A percentile compares a stretch with the other conserved stretches of the same genome.
phyloP scores from a whole-genome alignment of 1,140 invertebrate species.

The Ridgeia piscesae region DNA sequence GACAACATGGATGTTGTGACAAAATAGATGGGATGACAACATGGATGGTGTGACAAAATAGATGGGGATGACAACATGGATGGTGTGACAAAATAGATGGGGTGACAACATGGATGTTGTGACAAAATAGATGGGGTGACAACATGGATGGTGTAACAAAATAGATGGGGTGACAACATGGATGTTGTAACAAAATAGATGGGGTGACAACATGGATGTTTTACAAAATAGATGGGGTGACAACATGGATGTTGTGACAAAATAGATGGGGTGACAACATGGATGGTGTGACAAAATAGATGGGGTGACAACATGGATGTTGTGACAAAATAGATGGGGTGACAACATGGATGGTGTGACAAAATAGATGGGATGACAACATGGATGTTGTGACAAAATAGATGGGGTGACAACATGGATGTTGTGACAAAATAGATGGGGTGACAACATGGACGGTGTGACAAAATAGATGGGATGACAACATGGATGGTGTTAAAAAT shows the following conservation, averaged over 20 bases:
- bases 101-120: neutral
- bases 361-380: too few species aligned
- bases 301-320: slow-evolving; percentile 16
- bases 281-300: slow-evolving; percentile 26
- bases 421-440: too few species aligned
- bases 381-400: slow-evolving; percentile 29
- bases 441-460: slow-evolving; percentile 31
- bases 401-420: too few species aligned
- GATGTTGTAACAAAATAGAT: too few species aligned
- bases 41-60: neutral
- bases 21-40: slow-evolving; percentile 29
- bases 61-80: too few species aligned
- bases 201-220: too few species aligned
- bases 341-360: too few species aligned
- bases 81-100: slow-evolving; percentile 30
- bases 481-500: too few species aligned
- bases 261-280: too few species aligned
- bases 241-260: neutral
- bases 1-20: too few species aligned
- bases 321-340: too few species aligned
- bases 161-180: slow-evolving; percentile 30
- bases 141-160: slow-evolving; percentile 10
- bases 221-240: slow-evolving; percentile 27
- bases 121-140: too few species aligned
- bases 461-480: neutral